Evolutionary conservation across 2,888 invertebrate genomes (phyloP), one percentile per base, ranked within the genome.

Genomic region (Osmoderma eremita): DNA sequence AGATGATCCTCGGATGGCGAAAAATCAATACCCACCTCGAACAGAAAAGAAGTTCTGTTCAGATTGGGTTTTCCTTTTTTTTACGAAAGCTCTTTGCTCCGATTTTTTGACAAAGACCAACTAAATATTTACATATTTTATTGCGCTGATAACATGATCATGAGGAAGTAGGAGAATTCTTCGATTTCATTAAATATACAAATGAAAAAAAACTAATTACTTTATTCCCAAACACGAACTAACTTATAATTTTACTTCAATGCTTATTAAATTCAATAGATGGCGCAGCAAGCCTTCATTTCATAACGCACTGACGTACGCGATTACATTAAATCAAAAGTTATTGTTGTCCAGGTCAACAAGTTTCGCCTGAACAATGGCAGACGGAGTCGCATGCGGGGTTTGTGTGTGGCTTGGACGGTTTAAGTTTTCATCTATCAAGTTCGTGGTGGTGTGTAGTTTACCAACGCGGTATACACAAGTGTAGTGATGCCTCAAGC

Each of bases 281-380:
- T 24, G 24, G 5, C 3, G 3, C 24, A 24, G 5, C 24, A 4
- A 3, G 24, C 24, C 24, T 24, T 24, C 53, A 53, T 39, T 36
- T 53, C 51, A 38, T 17, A 38, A 38, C 10, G n/a, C 38, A 12
- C 15, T 3, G 12, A 18, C 49, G 17, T 49, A 20, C 20, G 4
- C 4, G 30, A 53, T 38, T 53, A 17, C 38, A 53, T 53, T 53
- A 53, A 53, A 53, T 53, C 53, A 53, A 17, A n/a, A 17, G 36
- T 38, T 53, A 53, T 53, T 53, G 53, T 53, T 53, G 38, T 53
- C 17, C 53, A 1, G 38, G 39, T 53, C 53, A 53, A 53, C 53
- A 53, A 53, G 53, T 53, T 53, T 53, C 38, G 20, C 53, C 18
- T 53, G 18, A 53, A 53, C 53, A 53, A 53, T 53, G 18, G 53